Evolutionary conservation across 2,113 vertebrate genomes (phyloP).

Genomic region (Paradisaea rubra): DNA sequence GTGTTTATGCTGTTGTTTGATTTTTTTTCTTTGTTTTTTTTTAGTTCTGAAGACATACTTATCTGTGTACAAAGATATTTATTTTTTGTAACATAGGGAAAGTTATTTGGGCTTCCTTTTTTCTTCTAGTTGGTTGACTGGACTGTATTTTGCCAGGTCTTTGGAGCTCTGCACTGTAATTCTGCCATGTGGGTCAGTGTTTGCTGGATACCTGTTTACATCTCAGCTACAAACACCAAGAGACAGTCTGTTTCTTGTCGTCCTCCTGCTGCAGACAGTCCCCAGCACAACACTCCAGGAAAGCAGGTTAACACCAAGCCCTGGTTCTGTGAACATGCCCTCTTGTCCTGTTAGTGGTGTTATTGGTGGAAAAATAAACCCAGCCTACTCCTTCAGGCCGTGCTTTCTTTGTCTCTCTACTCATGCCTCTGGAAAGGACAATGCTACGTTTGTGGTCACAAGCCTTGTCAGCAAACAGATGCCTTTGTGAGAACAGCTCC

Average conservation of each 20-base stretch:
- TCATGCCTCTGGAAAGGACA: not conserved
- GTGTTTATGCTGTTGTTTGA: not conserved
- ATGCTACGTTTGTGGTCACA: not conserved
- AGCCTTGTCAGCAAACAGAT: constrained; percentile 39
- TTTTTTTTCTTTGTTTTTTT: no score
- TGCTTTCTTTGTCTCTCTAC: not conserved
- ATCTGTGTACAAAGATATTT: not conserved
- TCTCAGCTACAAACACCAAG: not conserved
- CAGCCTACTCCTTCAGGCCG: not conserved
- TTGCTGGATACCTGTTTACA: not conserved
- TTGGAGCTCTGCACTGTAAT: not conserved
- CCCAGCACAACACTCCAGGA: not conserved
- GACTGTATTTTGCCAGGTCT: not conserved
- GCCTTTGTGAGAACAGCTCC: not conserved
- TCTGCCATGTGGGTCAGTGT: not conserved
- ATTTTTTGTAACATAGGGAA: not conserved
- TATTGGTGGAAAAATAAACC: not conserved
- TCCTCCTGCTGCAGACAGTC: not conserved
- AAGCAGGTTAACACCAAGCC: not conserved
- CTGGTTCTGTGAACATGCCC: not conserved
- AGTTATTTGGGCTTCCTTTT: not conserved
- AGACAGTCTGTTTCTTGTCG: not conserved
- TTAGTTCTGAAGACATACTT: not conserved
- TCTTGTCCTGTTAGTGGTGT: not conserved
- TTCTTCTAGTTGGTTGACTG: not conserved